phyloP scores from a whole-genome alignment of 2,797 vertebrate genomes.

The Cacajao melanocephalus region DNA sequence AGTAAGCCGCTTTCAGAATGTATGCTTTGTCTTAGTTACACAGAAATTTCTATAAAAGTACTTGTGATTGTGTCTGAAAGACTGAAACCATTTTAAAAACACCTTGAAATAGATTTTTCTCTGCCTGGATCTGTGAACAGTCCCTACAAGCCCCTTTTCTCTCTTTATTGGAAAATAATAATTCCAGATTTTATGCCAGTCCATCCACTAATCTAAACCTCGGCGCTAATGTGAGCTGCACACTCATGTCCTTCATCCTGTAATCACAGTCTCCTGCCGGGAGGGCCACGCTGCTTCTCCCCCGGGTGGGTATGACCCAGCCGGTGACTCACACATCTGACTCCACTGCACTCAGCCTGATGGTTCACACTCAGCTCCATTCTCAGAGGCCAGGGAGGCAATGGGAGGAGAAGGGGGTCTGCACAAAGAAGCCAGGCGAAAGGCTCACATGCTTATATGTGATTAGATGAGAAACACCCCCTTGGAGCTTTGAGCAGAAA shows the following conservation, averaged over 20 bases:
- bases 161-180: background rate
- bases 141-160: background rate
- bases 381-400: background rate
- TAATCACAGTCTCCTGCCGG: background rate
- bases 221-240: background rate
- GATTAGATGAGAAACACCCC: background rate
- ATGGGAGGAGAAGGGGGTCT: background rate
- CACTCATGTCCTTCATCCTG: background rate
- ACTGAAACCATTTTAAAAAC: background rate
- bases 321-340: background rate
- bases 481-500: background rate
- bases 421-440: background rate
- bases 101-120: background rate
- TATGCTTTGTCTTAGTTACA: background rate
- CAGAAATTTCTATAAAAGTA: background rate
- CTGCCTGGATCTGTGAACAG: background rate
- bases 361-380: background rate
- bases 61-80: background rate
- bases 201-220: background rate
- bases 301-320: accelerated
- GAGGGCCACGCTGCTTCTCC: background rate
- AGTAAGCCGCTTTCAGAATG: background rate
- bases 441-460: background rate
- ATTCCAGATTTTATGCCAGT: background rate
- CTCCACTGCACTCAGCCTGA: accelerated